phyloP scores from a whole-genome alignment of 2,113 vertebrate species.

The Cebidichthys violaceus region DNA sequence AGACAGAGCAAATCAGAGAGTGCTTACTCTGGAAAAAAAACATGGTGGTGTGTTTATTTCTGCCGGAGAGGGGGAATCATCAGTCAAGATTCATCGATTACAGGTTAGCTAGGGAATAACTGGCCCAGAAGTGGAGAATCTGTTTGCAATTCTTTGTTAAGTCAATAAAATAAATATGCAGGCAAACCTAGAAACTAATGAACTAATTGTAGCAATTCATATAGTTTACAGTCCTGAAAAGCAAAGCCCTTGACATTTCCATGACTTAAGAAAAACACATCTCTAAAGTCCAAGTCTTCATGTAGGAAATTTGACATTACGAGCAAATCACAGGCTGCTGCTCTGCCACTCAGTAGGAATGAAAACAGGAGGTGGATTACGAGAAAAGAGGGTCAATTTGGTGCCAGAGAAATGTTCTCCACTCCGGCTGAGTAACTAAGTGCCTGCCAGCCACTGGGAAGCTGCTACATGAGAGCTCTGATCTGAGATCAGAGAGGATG shows the following conservation, averaged over 20 bases:
- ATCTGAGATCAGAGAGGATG: conserved; percentile 65
- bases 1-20: conserved; percentile 36
- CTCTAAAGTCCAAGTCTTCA: neutral
- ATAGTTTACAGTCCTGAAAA: neutral
- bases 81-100: conserved; percentile 45
- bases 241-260: conserved; percentile 42
- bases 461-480: conserved; percentile 43
- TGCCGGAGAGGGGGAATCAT: conserved; percentile 14
- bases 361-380: conserved; percentile 24
- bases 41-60: neutral
- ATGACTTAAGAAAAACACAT: neutral
- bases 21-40: neutral
- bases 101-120: conserved; percentile 11
- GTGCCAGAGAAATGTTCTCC: conserved; percentile 37
- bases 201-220: conserved; percentile 35
- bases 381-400: conserved; percentile 14
- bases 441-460: conserved; percentile 30
- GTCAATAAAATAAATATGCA: conserved; percentile 11
- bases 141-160: conserved; percentile 8
- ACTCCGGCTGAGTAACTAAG: conserved; percentile 8
- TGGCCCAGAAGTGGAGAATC: conserved; percentile 2
- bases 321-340: neutral
- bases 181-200: conserved; percentile 29
- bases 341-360: conserved; percentile 4
- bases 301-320: conserved; percentile 3